These are phyloP conservation scores for Scolopax rusticola DNA, from an alignment of 2,797 vertebrate genomes.

Conservation along the genomic window DNA sequence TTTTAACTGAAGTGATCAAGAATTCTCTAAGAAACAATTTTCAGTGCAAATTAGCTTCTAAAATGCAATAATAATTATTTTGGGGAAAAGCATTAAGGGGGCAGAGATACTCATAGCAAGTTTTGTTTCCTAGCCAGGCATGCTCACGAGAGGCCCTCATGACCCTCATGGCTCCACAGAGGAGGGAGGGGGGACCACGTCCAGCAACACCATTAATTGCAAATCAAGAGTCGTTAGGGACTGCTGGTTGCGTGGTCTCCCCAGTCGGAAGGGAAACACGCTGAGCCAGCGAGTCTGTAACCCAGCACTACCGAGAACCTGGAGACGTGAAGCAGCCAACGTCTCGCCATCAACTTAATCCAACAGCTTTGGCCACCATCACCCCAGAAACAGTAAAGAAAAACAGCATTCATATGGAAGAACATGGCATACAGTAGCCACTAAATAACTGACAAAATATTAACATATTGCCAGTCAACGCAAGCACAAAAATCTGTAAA, in stretches of 20 bases:
- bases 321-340: rapidly evolving
- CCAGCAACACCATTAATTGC: not conserved
- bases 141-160: rapidly evolving
- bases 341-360: not conserved
- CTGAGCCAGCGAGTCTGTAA: rapidly evolving
- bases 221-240: not conserved
- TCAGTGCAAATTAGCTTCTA: not conserved
- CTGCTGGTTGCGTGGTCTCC: not conserved
- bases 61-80: not conserved
- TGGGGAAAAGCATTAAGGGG: not conserved
- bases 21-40: not conserved
- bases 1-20: not conserved
- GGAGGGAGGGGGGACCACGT: not conserved
- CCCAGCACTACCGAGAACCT: not conserved
- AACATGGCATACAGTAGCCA: not conserved
- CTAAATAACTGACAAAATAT: not conserved
- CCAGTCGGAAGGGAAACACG: rapidly evolving
- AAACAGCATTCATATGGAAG: not conserved
- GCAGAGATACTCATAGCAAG: not conserved
- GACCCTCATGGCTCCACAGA: rapidly evolving
- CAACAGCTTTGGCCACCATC: not conserved
- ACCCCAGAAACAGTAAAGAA: not conserved
- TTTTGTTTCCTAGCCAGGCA: not conserved
- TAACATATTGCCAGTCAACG: not conserved
- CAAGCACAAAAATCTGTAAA: not conserved